Evolutionary conservation across 1,140 invertebrate genomes (phyloP), one percentile per base, ranked within the genome.

Genomic region (Tigriopus japonicus): DNA sequence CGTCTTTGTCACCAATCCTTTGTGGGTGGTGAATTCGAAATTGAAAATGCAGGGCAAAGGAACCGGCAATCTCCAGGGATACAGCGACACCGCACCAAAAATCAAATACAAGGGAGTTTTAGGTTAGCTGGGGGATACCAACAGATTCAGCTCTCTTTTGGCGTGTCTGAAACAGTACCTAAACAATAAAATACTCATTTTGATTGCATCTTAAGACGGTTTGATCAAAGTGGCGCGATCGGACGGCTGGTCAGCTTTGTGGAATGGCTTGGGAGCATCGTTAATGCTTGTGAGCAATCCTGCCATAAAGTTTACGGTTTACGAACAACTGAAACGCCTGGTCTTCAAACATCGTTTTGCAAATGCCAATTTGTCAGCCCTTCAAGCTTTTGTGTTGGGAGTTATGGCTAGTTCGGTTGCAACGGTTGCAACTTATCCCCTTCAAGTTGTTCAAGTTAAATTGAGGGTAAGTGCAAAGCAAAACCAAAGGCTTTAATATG

Each of bases 11-110:
- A 92, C 88, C 41, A 87, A 85, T 45, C 89, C 88, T 1, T 72
- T 92, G 14, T 92, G 88, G 88, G 87, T 92, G 54, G 87, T 88
- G 1, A 92, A 90, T 69, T 89, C 85, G 1, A 74, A 87, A 64
- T 74, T 92, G 65, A 90, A 88, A 70, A 80, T 90, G 70, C 77
- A 77, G 70, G 80, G 79, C 14, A 35, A 9, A 35, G 28, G 28
- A 56, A 61, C 35, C 35, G 61, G 40, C 62, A 9, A 35, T 35
- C 28, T 35, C 28, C 28, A 35, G 28, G 28, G 28, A 35, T 9
- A 9, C 28, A 35, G 28, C 28, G 28, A 9, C 28, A 9, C 3
- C 28, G 3, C 28, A 3, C 28, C 9, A 63, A 15, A 59, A 67
- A 53, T 55, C 15, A 63, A 68, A 12, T 80, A 79, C 63, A 71